Conservation (phyloP, 2,888 invertebrate species). For the Cheilosia vernalis region DNA sequence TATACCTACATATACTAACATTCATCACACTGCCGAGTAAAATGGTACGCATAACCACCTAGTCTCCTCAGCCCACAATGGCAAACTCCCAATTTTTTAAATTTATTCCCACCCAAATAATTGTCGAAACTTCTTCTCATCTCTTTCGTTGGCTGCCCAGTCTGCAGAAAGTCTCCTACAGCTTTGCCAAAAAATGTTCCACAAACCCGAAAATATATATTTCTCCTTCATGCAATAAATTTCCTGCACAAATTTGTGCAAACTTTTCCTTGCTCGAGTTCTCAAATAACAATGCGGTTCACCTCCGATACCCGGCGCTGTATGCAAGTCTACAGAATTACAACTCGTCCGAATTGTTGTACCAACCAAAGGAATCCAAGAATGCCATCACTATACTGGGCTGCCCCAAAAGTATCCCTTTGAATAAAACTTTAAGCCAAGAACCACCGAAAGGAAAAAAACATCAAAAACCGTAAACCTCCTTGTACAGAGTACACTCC, state of each 20-base stretch:
- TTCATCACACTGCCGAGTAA: no score
- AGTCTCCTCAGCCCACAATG: no score
- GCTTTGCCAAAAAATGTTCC: conserved; percentile 24
- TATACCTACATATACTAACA: no score
- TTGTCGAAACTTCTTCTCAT: background rate
- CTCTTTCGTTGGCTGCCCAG: background rate
- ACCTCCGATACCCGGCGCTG: background rate
- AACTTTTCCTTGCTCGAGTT: conserved; percentile 20
- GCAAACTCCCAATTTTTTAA: no score
- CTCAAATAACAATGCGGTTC: conserved; percentile 43
- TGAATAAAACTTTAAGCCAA: conserved; percentile 18
- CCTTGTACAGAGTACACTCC: conserved; percentile 1
- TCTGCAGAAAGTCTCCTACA: background rate
- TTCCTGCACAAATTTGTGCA: conserved; percentile 9
- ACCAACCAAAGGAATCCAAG: conserved; percentile 1
- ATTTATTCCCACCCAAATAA: background rate
- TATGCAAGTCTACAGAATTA: conserved; percentile 3
- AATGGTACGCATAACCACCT: no score
- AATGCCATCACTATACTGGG: background rate
- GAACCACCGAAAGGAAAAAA: background rate
- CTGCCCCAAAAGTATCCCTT: conserved; percentile 22
- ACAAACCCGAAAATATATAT: conserved; percentile 11
- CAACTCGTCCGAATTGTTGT: conserved; percentile 40
- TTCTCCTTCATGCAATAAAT: conserved; percentile 6
- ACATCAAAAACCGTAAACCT: background rate